Evolutionary conservation across 2,113 vertebrate genomes (phyloP).

Genomic region (Protomyctophum bolini): DNA sequence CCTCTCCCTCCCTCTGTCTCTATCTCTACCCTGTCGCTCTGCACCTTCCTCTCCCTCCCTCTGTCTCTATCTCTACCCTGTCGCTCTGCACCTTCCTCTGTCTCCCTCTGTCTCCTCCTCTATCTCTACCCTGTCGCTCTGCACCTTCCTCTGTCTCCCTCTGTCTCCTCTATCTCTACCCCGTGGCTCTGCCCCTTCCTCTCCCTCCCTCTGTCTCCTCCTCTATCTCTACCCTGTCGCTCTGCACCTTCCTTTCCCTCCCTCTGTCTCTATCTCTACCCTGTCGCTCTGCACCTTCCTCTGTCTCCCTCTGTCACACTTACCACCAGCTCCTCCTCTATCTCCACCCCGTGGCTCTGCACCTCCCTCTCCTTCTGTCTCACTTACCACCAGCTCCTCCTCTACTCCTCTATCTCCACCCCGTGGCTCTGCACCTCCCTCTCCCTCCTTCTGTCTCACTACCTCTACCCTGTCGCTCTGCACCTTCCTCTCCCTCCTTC

Average conservation of each 20-base stretch:
- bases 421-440: conserved; percentile 2
- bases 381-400: no score
- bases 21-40: conserved; percentile 10
- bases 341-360: background rate
- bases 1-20: background rate
- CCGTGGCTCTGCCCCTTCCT: conserved; percentile 5
- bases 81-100: background rate
- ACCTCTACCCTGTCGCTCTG: background rate
- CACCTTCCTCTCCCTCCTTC: conserved; percentile 5
- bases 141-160: background rate
- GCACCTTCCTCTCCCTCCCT: background rate
- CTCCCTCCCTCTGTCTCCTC: no score
- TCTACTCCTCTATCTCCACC: background rate
- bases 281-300: background rate
- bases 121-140: background rate
- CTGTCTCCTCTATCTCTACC: background rate
- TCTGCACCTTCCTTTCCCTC: background rate
- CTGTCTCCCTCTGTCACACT: no score
- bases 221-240: background rate
- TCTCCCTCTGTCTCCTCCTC: background rate
- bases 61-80: no score
- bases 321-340: background rate
- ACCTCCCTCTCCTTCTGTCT: no score
- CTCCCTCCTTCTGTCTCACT: background rate
- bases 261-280: background rate